Base-by-base conservation (phyloP, 2,888 invertebrate species). In the Ganaspis brasiliensis region DNA sequence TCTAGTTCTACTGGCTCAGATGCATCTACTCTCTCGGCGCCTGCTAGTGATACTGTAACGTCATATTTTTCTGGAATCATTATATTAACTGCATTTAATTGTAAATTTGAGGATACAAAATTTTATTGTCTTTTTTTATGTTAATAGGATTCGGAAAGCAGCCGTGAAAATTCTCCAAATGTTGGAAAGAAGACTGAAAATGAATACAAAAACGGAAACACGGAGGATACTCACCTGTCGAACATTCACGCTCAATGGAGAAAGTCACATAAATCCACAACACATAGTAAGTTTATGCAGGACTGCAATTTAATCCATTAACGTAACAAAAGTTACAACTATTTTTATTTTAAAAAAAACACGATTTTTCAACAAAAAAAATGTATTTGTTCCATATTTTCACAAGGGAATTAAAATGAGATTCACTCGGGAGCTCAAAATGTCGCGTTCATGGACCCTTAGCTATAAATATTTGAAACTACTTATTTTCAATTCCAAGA, bases 1-100 rank as follows among this genome's bases (percentile, higher is more conserved):
- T 91, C 91, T 19, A 91, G 91, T 80, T 91, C 91, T 61, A 91
- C 91, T 77, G 91, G 91, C 77, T 91, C 91, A 31, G 91, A 91
- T 78, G 91, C 91, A 49, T 91, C 91, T 12, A 91, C 91, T 10
- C 86, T 91, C 56, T 91, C 91, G 72, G 91, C 91, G 59, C 90
- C 91, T 71, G 91, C 91, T 40, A 91, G 91, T 83, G 91, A 91
- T 79, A 91, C 91, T 84, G 91, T 91, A 88, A 82, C 78, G 81
- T 56, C 72, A 26, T 63, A 19, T 45, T 19, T 10, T 1, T 59
- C 79, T 79, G 16, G 35, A 72, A 56, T 72, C 45, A 4, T 55
- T 73, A 72, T 70, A 70, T 72, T 40, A 26, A 74, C n/a, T n/a
- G n/a, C n/a, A n/a, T n/a, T n/a, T n/a, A n/a, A n/a, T n/a, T n/a